Percentiles rank a stretch among this genome's conserved stretches.
phyloP scores from a whole-genome alignment of 2,797 vertebrate species.

The Melanotaenia nigrans region DNA sequence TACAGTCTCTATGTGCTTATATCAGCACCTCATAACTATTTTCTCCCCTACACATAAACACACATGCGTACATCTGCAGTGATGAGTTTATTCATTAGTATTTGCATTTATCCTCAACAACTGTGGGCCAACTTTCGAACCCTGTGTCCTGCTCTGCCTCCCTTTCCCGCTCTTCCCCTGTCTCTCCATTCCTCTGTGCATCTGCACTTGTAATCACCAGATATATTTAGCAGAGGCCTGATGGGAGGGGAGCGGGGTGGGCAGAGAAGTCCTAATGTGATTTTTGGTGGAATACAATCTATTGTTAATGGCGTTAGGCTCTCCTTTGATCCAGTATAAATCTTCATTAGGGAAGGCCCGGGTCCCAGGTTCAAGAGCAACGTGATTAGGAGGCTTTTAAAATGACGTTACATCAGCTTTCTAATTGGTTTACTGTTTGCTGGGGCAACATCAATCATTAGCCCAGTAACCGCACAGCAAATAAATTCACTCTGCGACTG shows the following conservation, averaged over 20 bases:
- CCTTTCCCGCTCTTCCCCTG: slow-evolving; percentile 52
- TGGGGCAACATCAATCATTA: slow-evolving; percentile 98
- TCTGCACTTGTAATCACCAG: slow-evolving; percentile 82
- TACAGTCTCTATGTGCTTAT: slow-evolving; percentile 59
- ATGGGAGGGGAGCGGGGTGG: slow-evolving; percentile 72
- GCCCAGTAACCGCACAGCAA: slow-evolving; percentile 92
- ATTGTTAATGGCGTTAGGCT: slow-evolving; percentile 97
- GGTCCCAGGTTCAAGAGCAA: slow-evolving; percentile 95
- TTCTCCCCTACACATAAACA: slow-evolving; percentile 17
- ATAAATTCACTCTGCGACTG: slow-evolving; percentile 97
- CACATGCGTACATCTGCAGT: slow-evolving; percentile 25
- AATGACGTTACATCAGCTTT: slow-evolving; percentile 98
- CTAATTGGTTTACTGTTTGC: slow-evolving; percentile 99
- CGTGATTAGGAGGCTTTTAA: slow-evolving; percentile 98
- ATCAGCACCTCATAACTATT: slow-evolving; percentile 62
- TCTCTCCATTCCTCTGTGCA: slow-evolving; percentile 73
- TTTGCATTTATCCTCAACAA: slow-evolving; percentile 66
- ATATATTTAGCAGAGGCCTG: slow-evolving; percentile 85
- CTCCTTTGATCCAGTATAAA: slow-evolving; percentile 98
- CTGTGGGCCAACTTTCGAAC: slow-evolving; percentile 56
- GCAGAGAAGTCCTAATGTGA: slow-evolving; percentile 84
- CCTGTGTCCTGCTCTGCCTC: slow-evolving; percentile 44
- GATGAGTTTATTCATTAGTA: slow-evolving; percentile 65
- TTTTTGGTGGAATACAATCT: slow-evolving; percentile 93
- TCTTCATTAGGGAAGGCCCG: slow-evolving; percentile 98